Evolutionary conservation across 2,888 invertebrate species (phyloP), one percentile per base, ranked within the genome.

Genomic region (Lathronympha strigana): DNA sequence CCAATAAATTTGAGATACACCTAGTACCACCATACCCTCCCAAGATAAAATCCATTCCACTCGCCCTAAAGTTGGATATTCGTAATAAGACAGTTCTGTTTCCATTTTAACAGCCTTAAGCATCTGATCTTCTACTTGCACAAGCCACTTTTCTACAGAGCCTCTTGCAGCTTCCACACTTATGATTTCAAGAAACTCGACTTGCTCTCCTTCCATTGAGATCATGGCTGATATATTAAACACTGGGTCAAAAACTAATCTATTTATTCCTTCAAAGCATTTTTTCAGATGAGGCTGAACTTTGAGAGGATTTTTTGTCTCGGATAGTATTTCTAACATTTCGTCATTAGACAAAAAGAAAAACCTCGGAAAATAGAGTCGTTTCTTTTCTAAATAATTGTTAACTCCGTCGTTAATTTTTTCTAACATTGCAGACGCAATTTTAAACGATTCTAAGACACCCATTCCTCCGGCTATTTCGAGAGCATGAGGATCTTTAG

Each of bases 331-430:
- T 86, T 97, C 97, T 73, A 98, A 90, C 94, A 98, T 95, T 86
- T 98, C 97, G 77, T 97, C 97, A 81, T 98, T 97, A 5, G 97
- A 97, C 66, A 98, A 90, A 80, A 98, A 98, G 92, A 97, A 98
- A 81, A 98, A 97, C 81, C 97, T 93, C 43, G 97, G 95, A 80
- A 97, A 97, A 83, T 93, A 97, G 9, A 97, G 87, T 71, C 97
- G 88, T 83, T 97, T 97, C 86, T 95, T 96, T 87, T 97, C 97
- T 68, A 97, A 90, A 81, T 97, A 97, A 73, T 94, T 94, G 72
- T 96, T 95, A 0, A 97, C 95, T 4, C 97, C 97, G 66, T 96
- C 95, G 79, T 96, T 96, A 63, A 97, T 96, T 85, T 94, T 95
- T 72, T 97, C 97, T 72, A 97, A 88, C 55, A 96, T 87, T 45